phyloP scores from a whole-genome alignment of 2,113 vertebrate genomes.

The Tamias sibiricus region DNA sequence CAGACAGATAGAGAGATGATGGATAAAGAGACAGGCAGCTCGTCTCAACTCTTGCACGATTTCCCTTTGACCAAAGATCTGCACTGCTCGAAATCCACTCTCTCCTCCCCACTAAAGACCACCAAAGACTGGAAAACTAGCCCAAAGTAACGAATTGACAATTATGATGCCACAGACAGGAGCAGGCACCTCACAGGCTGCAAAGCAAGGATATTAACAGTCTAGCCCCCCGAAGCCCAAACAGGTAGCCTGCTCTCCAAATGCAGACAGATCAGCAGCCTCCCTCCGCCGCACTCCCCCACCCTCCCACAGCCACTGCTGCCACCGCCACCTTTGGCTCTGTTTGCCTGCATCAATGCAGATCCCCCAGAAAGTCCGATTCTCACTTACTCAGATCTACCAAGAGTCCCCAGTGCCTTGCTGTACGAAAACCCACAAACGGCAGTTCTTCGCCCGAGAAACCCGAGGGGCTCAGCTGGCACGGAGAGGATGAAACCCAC shows the following conservation, averaged over 20 bases:
- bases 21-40: background rate
- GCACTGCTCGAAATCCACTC: conserved; percentile 66
- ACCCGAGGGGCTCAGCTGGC: conserved; percentile 92
- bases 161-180: conserved; percentile 31
- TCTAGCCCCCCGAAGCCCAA: conserved; percentile 71
- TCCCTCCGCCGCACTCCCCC: conserved; percentile 48
- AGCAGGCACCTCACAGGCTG: conserved; percentile 49
- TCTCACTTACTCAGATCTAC: conserved; percentile 93
- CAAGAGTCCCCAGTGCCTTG: conserved; percentile 88
- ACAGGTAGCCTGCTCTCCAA: conserved; percentile 83
- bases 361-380: conserved; percentile 77
- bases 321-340: conserved; percentile 69
- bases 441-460: conserved; percentile 92
- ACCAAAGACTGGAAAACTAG: conserved; percentile 80
- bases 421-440: conserved; percentile 93
- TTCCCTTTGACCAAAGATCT: conserved; percentile 67
- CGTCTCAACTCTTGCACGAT: conserved; percentile 65
- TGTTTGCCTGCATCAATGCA: conserved; percentile 53
- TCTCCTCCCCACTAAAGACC: conserved; percentile 59
- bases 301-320: background rate
- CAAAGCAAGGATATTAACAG: conserved; percentile 52
- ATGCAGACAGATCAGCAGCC: conserved; percentile 74
- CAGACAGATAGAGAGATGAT: background rate
- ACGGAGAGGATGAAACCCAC: conserved; percentile 91
- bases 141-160: conserved; percentile 78